These are phyloP conservation scores for Malurus leucopterus DNA, from an alignment of 2,797 vertebrate genomes.

Conservation along the genomic window DNA sequence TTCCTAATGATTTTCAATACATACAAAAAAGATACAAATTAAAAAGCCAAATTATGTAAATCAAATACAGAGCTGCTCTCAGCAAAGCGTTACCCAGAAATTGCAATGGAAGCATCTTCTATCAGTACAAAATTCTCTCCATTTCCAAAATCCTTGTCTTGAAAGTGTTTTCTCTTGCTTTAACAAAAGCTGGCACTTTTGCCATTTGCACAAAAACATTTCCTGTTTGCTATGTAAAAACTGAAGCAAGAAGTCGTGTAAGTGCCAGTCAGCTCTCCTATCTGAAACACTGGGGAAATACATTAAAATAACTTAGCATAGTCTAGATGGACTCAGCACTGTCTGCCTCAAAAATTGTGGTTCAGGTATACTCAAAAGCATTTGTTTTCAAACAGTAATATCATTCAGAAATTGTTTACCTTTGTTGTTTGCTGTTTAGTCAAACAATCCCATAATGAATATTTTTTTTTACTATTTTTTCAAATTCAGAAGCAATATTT, in stretches of 20 bases:
- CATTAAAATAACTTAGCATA: constrained; percentile 24
- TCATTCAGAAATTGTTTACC: neutral
- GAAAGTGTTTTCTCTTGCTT: neutral
- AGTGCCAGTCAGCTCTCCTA: constrained; percentile 23
- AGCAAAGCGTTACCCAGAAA: neutral
- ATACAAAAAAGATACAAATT: neutral
- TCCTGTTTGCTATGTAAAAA: constrained; percentile 57
- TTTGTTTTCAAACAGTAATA: neutral
- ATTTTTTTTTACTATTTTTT: neutral
- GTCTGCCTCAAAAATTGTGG: neutral
- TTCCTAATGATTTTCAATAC: neutral
- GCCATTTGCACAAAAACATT: constrained; percentile 58
- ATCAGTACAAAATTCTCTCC: constrained; percentile 14
- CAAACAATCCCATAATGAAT: neutral
- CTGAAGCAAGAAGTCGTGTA: constrained; percentile 47
- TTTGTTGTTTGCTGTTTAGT: neutral
- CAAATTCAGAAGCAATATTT: neutral
- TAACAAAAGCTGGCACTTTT: constrained; percentile 44
- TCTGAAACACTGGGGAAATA: constrained; percentile 38
- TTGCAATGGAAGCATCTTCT: neutral
- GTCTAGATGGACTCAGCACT: neutral
- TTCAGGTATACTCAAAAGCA: neutral
- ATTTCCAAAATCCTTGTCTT: constrained; percentile 23
- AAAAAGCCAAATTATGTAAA: neutral
- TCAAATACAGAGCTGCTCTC: neutral